A percentile compares a stretch with the other conserved stretches of the same genome.
phyloP scores from a whole-genome alignment of 2,113 vertebrate species.

The Prunella himalayana region DNA sequence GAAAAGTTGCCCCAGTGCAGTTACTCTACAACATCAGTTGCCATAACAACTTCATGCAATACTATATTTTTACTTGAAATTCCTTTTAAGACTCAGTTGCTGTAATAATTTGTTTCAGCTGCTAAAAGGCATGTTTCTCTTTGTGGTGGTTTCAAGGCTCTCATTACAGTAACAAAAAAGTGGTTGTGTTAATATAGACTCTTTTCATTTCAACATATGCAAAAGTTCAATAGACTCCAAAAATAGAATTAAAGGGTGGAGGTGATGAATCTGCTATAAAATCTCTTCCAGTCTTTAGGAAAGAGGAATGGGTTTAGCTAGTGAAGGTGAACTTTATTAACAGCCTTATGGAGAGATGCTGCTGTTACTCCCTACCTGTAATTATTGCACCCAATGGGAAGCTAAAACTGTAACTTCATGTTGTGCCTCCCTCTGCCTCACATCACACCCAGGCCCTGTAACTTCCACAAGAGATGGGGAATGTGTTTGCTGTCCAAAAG shows the following conservation, averaged over 20 bases:
- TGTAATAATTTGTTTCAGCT: constrained; percentile 79
- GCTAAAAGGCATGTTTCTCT: constrained; percentile 77
- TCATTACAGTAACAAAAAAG: constrained; percentile 72
- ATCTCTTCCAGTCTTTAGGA: constrained; percentile 23
- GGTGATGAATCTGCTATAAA: constrained; percentile 42
- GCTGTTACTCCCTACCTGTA: not conserved
- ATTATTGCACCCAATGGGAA: constrained; percentile 4
- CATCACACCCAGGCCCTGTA: not conserved
- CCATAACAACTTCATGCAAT: constrained; percentile 79
- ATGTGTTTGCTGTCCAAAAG: not conserved
- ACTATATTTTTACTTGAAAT: constrained; percentile 78
- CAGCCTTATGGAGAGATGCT: not conserved
- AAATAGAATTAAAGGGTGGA: constrained; percentile 51
- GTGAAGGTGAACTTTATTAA: constrained; percentile 53
- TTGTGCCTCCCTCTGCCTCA: not conserved
- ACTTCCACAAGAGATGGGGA: not conserved
- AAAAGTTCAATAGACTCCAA: constrained; percentile 51
- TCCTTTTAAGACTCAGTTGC: constrained; percentile 78
- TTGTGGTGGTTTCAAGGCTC: constrained; percentile 76
- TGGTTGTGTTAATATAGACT: constrained; percentile 62
- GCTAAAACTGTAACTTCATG: not conserved
- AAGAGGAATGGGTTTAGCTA: constrained; percentile 1
- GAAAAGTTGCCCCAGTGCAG: constrained; percentile 75
- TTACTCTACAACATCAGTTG: constrained; percentile 80
- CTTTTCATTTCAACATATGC: constrained; percentile 62